Evolutionary conservation across 2,797 vertebrate species (phyloP).

Genomic region (Amniataba percoides): DNA sequence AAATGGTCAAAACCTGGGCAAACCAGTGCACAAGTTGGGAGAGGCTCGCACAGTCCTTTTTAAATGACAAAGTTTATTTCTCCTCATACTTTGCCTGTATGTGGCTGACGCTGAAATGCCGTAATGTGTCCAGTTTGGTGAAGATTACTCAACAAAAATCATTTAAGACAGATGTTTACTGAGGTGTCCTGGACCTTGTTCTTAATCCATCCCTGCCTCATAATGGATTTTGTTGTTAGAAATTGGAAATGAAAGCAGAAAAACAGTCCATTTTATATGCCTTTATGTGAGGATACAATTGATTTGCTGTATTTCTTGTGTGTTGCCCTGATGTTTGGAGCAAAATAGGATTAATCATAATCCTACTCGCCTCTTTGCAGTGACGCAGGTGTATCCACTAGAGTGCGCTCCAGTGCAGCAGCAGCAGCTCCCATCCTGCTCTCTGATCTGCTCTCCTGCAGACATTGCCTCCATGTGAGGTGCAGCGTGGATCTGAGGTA

Average conservation of each 20-base stretch:
- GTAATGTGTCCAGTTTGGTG: constrained; percentile 5
- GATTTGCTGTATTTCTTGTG: neutral
- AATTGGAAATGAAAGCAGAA: neutral
- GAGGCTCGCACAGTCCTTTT: neutral
- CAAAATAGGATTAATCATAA: neutral
- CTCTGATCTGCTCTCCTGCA: constrained; percentile 22
- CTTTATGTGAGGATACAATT: neutral
- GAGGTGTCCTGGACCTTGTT: neutral
- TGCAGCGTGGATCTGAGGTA: constrained; percentile 59
- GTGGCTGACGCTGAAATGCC: neutral
- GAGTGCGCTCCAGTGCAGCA: constrained; percentile 67
- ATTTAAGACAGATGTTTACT: neutral
- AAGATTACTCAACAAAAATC: neutral
- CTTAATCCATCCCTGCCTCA: neutral
- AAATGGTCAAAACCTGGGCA: constrained; percentile 20
- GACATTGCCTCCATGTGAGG: constrained; percentile 23
- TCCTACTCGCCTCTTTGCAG: constrained; percentile 5
- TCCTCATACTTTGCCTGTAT: neutral
- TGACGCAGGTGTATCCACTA: constrained; percentile 46
- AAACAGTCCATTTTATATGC: rapidly evolving
- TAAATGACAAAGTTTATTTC: neutral
- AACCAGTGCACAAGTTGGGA: neutral
- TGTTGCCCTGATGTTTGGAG: neutral
- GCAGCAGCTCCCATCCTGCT: neutral
- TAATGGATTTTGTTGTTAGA: neutral